Conservation (phyloP, 2,113 vertebrate species). For the Mesembrinibis cayennensis region DNA sequence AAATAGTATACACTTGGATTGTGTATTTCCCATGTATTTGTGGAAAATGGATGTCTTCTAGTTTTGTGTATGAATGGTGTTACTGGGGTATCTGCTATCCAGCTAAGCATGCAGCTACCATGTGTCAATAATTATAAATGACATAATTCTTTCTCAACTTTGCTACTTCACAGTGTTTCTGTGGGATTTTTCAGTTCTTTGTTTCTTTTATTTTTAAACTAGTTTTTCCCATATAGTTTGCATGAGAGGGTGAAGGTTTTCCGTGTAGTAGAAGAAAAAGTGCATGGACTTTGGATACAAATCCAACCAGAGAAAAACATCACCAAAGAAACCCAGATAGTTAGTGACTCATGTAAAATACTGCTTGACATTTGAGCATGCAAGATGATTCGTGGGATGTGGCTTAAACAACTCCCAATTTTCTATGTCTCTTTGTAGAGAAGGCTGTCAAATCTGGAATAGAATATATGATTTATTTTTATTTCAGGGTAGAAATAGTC, state of each 20-base stretch:
- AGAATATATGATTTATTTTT: background rate
- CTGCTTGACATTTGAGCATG: background rate
- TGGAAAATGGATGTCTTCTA: background rate
- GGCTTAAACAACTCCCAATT: background rate
- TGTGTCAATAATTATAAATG: background rate
- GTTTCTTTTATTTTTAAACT: background rate
- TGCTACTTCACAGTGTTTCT: background rate
- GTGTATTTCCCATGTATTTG: background rate
- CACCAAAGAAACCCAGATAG: background rate
- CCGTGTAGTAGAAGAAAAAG: background rate
- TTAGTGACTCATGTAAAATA: background rate
- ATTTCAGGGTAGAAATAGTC: background rate
- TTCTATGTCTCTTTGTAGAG: background rate
- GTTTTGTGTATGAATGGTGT: background rate
- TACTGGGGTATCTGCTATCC: background rate
- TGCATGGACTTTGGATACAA: background rate
- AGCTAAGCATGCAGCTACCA: background rate
- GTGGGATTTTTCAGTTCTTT: background rate
- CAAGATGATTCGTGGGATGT: slow-evolving; percentile 8
- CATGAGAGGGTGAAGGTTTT: background rate
- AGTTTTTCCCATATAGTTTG: background rate
- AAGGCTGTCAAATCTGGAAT: background rate
- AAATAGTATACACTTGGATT: background rate
- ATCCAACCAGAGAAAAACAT: background rate
- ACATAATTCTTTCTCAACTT: background rate